phyloP scores from a whole-genome alignment of 2,113 vertebrate genomes.

The Falcunculus frontatus region DNA sequence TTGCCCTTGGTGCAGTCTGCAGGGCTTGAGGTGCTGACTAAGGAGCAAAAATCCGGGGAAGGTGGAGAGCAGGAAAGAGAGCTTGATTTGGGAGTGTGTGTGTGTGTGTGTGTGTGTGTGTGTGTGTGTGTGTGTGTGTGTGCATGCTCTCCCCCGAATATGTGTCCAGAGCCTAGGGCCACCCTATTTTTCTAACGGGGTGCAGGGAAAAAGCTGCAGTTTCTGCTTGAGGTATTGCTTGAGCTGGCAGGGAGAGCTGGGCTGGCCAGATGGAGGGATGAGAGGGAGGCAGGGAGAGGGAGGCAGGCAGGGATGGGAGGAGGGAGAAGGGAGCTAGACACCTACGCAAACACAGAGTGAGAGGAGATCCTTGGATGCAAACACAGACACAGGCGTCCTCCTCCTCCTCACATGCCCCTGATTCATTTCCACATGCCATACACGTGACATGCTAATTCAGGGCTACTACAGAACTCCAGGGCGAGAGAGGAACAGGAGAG shows the following conservation, averaged over 20 bases:
- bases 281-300: conserved; percentile 46
- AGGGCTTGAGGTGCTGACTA: conserved; percentile 26
- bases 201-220: conserved; percentile 12
- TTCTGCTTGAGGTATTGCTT: conserved; percentile 41
- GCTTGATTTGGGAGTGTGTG: background rate
- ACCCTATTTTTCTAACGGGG: background rate
- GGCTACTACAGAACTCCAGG: conserved; percentile 70
- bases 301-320: conserved; percentile 44
- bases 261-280: conserved; percentile 64
- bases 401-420: conserved; percentile 69
- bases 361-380: conserved; percentile 72
- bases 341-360: conserved; percentile 34
- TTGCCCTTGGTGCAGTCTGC: conserved; percentile 28
- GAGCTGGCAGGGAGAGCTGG: conserved; percentile 44
- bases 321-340: conserved; percentile 42
- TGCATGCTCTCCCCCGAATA: background rate
- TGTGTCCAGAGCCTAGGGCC: background rate
- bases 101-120: too few relatives aligned
- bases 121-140: too few relatives aligned
- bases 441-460: conserved; percentile 73
- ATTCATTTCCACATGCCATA: conserved; percentile 73
- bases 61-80: background rate
- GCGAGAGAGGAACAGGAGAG: conserved; percentile 13
- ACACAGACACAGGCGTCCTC: conserved; percentile 66
- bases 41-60: background rate